Percentiles rank a stretch among this genome's conserved stretches.
phyloP scores from a whole-genome alignment of 2,888 invertebrate genomes.

The Herminia tarsipennalis region DNA sequence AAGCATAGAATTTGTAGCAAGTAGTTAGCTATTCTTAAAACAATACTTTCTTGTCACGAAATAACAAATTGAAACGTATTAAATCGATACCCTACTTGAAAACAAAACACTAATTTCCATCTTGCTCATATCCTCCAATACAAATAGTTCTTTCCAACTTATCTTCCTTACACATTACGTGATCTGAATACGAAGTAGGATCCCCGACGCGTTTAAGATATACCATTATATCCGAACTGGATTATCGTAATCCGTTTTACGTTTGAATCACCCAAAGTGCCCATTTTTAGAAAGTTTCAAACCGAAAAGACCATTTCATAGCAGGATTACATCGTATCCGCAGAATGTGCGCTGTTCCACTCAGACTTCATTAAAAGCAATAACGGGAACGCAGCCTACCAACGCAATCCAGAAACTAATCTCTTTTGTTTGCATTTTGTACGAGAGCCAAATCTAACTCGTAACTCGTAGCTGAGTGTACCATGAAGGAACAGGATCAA shows the following conservation, averaged over 20 bases:
- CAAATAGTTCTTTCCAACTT: conserved; percentile 46
- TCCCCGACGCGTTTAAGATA: conserved; percentile 41
- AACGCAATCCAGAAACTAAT: conserved; percentile 69
- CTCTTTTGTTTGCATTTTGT: conserved; percentile 74
- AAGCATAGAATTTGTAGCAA: no score
- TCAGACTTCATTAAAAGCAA: conserved; percentile 63
- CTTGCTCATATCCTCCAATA: conserved; percentile 24
- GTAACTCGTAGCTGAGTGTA: conserved; percentile 60
- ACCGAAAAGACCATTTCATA: conserved; percentile 39
- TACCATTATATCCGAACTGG: conserved; percentile 51
- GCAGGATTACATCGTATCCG: conserved; percentile 42
- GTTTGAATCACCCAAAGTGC: conserved; percentile 46
- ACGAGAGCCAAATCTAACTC: conserved; percentile 58
- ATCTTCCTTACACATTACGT: conserved; percentile 50
- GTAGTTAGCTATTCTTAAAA: not conserved
- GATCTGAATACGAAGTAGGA: conserved; percentile 53
- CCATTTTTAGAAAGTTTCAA: conserved; percentile 50
- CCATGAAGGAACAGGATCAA: conserved; percentile 53
- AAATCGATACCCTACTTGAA: conserved; percentile 3
- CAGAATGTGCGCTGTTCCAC: conserved; percentile 39
- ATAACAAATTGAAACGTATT: not conserved
- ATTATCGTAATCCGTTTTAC: conserved; percentile 54
- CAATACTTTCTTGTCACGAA: not conserved
- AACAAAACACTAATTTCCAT: conserved; percentile 30
- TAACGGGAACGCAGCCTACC: conserved; percentile 54